Conservation (phyloP, 2,797 vertebrate genomes). For the Iguana delicatissima region DNA sequence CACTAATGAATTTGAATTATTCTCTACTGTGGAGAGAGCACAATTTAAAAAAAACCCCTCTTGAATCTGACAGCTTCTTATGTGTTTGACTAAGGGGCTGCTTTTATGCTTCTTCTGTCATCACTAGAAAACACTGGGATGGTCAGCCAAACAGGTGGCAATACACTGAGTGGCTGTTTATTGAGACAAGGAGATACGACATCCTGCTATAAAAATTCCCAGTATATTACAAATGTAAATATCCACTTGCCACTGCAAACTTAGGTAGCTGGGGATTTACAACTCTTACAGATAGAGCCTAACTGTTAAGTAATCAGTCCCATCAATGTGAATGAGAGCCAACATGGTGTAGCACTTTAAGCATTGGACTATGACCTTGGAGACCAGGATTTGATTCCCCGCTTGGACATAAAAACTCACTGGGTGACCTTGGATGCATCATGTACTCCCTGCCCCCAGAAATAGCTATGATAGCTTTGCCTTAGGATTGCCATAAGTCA, state of each 20-base stretch:
- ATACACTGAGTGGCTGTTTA: not conserved
- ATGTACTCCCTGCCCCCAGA: too few relatives aligned
- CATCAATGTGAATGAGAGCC: too few relatives aligned
- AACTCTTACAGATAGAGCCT: not conserved
- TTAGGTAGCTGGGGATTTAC: not conserved
- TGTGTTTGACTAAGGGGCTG: not conserved
- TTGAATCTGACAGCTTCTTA: not conserved
- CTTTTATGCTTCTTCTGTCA: not conserved
- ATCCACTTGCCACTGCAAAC: not conserved
- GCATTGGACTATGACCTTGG: too few relatives aligned
- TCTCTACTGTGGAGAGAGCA: not conserved
- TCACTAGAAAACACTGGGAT: not conserved
- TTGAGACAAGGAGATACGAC: not conserved
- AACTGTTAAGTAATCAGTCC: not conserved
- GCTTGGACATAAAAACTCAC: too few relatives aligned
- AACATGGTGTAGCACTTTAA: too few relatives aligned
- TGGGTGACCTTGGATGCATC: too few relatives aligned
- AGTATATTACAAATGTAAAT: not conserved
- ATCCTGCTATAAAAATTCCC: constrained; percentile 26
- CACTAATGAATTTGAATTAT: not conserved
- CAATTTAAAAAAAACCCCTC: not conserved
- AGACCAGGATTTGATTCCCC: too few relatives aligned
- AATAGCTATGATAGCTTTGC: too few relatives aligned
- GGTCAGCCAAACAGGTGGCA: not conserved
- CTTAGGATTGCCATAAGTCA: too few relatives aligned